These are phyloP conservation scores for Enteromius mattozi DNA, from an alignment of 2,797 vertebrate genomes.

Conservation along the genomic window DNA sequence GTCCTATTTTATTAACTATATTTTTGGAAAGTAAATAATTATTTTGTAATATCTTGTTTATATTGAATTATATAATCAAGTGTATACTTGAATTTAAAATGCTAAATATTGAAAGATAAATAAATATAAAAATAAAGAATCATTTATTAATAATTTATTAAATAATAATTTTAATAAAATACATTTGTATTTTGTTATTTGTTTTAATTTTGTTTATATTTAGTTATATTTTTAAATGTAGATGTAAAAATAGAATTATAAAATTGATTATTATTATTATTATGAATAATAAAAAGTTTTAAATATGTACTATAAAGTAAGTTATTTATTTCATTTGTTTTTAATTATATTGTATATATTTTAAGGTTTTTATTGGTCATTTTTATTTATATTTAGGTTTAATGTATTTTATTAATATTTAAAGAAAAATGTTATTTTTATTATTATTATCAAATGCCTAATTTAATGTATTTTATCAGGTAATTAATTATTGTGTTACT, in stretches of 20 bases:
- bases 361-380: neutral
- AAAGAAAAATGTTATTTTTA: no score
- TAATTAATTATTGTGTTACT: neutral
- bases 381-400: neutral
- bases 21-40: neutral
- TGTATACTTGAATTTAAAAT: neutral
- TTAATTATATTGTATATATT: neutral
- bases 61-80: neutral
- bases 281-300: no score
- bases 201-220: neutral
- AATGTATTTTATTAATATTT: neutral
- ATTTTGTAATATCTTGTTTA: neutral
- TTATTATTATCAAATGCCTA: no score
- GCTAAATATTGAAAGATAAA: neutral
- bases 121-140: neutral
- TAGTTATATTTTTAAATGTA: neutral
- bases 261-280: neutral
- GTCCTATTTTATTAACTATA: neutral
- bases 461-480: no score
- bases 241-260: neutral
- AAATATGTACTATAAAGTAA: neutral
- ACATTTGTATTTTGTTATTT: neutral
- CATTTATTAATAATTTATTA: no score
- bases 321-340: neutral
- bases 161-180: neutral